Evolutionary conservation across 2,797 vertebrate species (phyloP), one percentile per base, ranked within the genome.

Genomic region (Fundulus diaphanus): DNA sequence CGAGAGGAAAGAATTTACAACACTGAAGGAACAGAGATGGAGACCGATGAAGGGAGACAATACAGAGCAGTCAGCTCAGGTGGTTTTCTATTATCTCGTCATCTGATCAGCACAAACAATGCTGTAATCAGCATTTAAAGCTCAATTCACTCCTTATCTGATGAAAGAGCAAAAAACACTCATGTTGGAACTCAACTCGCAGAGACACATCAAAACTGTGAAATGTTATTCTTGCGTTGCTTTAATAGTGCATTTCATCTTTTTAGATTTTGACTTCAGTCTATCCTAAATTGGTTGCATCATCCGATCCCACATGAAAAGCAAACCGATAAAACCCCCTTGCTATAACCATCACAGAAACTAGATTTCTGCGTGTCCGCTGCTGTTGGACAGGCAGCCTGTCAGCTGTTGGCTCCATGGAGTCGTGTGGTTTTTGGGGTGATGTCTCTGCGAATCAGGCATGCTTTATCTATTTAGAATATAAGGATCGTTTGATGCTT

Each of bases 1-100:
- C 78, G 48, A 61, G 73, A 73, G 72, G 73, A 81, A 68, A 51
- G 66, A 76, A 76, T 33, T 63, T 80, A 78, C 7, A 33, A 52
- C 63, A 57, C 56, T 20, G 83, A 84, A 80, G 68, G 82, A 78
- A 88, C 76, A 70, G 72, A 52, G 77, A 92, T 90, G 72, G 81
- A 83, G 88, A 70, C 29, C 54, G 77, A 88, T 79, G 63, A 81
- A 81, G 56, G 59, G 49, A 79, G 74, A 89, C 59, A 80, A 81
- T 49, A 57, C 1, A 76, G 70, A 83, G 79, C 82, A 72, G 72
- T 81, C 70, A 54, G 42, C 51, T 57, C 71, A 31, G 66, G 42
- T 70, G 59, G 72, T 68, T 74, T 66, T 70, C 48, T 71, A 71
- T 73, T 74, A n/a, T 1, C 37, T 78, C 81, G 24, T 57, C 59